These are phyloP conservation scores for Hormaphis cornu DNA, from an alignment of 1,140 invertebrate genomes.

Conservation along the genomic window DNA sequence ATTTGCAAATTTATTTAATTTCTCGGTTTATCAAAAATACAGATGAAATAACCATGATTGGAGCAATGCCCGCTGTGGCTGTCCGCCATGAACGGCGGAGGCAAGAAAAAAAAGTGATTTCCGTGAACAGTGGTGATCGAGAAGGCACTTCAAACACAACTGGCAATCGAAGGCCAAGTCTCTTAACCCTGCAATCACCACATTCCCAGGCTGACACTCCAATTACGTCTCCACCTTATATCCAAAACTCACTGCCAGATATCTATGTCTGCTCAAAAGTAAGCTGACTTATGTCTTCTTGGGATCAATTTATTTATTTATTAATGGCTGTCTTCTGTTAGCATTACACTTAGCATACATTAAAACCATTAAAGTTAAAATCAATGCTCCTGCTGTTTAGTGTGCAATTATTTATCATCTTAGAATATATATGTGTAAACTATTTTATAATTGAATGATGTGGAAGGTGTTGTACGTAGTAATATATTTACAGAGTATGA, in stretches of 20 bases:
- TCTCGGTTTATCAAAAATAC: conserved; percentile 20
- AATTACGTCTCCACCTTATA: conserved; percentile 13
- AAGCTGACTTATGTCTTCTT: not conserved
- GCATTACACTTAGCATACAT: too few species aligned
- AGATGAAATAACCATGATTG: conserved; percentile 57
- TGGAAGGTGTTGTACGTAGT: too few species aligned
- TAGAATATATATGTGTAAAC: too few species aligned
- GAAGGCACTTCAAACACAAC: conserved; percentile 8
- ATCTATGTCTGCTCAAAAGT: conserved; percentile 29
- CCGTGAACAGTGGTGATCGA: conserved; percentile 12
- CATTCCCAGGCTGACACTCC: conserved; percentile 36
- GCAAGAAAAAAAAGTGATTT: conserved; percentile 50
- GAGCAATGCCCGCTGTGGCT: conserved; percentile 75
- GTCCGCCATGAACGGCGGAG: conserved; percentile 68
- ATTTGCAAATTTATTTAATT: not conserved
- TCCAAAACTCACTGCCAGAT: conserved; percentile 22
- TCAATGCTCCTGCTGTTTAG: too few species aligned
- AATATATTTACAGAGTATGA: too few species aligned
- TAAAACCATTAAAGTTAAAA: too few species aligned
- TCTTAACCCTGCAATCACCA: conserved; percentile 51
- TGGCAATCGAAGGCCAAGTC: conserved; percentile 50
- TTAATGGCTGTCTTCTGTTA: not conserved
- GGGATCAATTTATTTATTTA: not conserved
- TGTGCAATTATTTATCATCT: too few species aligned
- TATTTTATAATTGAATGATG: too few species aligned